These are phyloP conservation scores for Drosophila asahinai DNA, from an alignment of 1,140 invertebrate genomes.

Conservation along the genomic window DNA sequence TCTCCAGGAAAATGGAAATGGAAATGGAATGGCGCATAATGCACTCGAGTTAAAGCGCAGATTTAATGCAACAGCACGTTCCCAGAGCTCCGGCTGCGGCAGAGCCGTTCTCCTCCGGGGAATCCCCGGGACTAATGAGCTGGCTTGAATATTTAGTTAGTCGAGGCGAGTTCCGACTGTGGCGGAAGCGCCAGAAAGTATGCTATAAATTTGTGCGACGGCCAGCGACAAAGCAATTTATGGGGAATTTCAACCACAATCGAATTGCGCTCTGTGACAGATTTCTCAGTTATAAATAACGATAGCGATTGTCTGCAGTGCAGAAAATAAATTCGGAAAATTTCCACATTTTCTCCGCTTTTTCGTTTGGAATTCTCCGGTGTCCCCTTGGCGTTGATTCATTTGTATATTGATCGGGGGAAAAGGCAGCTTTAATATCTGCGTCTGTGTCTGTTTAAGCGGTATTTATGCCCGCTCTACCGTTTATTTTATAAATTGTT, in stretches of 20 bases:
- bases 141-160: conserved; percentile 62
- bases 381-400: conserved; percentile 17
- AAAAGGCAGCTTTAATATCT: conserved; percentile 11
- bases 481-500: conserved; percentile 46
- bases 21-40: conserved; percentile 59
- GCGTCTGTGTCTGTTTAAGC: neutral
- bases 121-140: conserved; percentile 59
- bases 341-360: neutral
- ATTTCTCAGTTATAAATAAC: conserved; percentile 57
- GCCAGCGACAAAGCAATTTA: conserved; percentile 48
- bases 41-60: conserved; percentile 49
- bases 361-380: neutral
- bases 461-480: neutral
- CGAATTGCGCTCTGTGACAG: conserved; percentile 41
- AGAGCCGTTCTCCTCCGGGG: conserved; percentile 8
- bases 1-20: conserved; percentile 30
- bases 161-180: conserved; percentile 20
- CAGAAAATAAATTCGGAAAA: conserved; percentile 7
- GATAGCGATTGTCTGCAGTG: conserved; percentile 28
- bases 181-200: conserved; percentile 26
- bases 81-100: conserved; percentile 6
- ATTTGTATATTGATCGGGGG: conserved; percentile 25
- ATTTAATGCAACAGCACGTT: conserved; percentile 51
- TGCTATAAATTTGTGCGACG: conserved; percentile 63
- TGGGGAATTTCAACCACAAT: conserved; percentile 46